Conservation (phyloP, 2,888 invertebrate species). For the Didymodactylos carnosus region DNA sequence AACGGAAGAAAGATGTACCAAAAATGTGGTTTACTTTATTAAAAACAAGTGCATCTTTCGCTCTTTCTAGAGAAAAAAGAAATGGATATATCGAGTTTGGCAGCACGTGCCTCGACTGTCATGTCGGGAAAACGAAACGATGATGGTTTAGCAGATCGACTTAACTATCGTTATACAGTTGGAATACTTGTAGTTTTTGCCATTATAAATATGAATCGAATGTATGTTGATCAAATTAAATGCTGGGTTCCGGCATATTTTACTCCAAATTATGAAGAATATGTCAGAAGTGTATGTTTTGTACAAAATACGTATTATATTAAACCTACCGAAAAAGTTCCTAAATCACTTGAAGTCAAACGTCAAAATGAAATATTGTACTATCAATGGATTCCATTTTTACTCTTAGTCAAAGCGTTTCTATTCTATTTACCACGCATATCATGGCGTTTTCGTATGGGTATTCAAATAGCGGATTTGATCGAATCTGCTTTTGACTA, state of each 20-base stretch:
- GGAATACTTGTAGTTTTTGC: not conserved
- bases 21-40: no score
- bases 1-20: no score
- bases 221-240: not conserved
- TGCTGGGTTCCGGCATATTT: slow-evolving; percentile 18
- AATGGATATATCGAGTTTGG: not conserved
- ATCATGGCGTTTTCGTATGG: slow-evolving; percentile 3
- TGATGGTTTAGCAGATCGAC: not conserved
- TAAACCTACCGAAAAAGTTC: slow-evolving; percentile 4
- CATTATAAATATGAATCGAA: not conserved
- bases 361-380: slow-evolving; percentile 4
- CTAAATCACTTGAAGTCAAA: not conserved
- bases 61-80: not conserved
- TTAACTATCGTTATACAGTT: not conserved
- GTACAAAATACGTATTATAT: slow-evolving; percentile 18
- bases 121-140: not conserved
- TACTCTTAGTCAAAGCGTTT: slow-evolving; percentile 9
- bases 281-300: slow-evolving; percentile 19
- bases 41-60: no score
- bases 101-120: not conserved
- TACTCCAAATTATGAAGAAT: slow-evolving; percentile 19
- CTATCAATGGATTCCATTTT: slow-evolving; percentile 14
- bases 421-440: slow-evolving; percentile 12
- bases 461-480: slow-evolving; percentile 5
- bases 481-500: slow-evolving; percentile 12